phyloP scores from a whole-genome alignment of 2,888 invertebrate species.

The Dorcus parallelipipedus region DNA sequence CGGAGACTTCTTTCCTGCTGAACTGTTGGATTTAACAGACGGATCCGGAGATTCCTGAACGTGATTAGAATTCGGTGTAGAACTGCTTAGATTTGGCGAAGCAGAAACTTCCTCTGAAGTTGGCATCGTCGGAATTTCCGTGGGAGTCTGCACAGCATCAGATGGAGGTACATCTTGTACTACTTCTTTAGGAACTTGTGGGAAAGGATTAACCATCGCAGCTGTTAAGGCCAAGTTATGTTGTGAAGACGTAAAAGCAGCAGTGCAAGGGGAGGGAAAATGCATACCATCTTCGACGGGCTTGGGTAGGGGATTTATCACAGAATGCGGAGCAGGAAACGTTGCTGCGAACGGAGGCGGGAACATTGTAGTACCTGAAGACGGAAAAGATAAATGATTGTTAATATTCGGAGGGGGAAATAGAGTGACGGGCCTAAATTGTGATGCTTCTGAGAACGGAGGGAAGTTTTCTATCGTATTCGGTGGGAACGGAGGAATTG shows the following conservation, averaged over 20 bases:
- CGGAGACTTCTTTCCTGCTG: constrained; percentile 56
- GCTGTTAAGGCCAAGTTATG: constrained; percentile 80
- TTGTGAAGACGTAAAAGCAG: constrained; percentile 78
- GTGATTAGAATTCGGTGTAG: constrained; percentile 35
- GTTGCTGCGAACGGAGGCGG: constrained; percentile 59
- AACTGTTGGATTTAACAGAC: constrained; percentile 42
- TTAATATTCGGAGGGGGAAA: constrained; percentile 60
- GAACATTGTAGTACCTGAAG: constrained; percentile 63
- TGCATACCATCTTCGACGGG: constrained; percentile 53
- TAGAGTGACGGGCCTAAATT: constrained; percentile 60
- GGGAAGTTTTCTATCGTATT: constrained; percentile 59
- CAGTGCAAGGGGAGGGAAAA: constrained; percentile 60
- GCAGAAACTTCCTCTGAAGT: constrained; percentile 42
- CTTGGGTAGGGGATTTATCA: constrained; percentile 55
- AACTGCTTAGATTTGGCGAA: constrained; percentile 25
- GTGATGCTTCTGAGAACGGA: constrained; percentile 57
- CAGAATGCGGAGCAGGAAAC: constrained; percentile 53
- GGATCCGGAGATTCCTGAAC: constrained; percentile 46
- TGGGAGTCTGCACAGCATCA: constrained; percentile 17
- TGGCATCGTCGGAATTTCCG: constrained; percentile 18
- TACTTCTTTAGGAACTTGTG: constrained; percentile 42
- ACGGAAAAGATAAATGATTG: constrained; percentile 64
- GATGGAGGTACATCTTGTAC: constrained; percentile 18
- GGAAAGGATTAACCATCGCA: constrained; percentile 72
- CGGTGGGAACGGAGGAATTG: constrained; percentile 53